Base-by-base conservation (phyloP, 1,140 invertebrate species). In the Leucophenga varia region DNA sequence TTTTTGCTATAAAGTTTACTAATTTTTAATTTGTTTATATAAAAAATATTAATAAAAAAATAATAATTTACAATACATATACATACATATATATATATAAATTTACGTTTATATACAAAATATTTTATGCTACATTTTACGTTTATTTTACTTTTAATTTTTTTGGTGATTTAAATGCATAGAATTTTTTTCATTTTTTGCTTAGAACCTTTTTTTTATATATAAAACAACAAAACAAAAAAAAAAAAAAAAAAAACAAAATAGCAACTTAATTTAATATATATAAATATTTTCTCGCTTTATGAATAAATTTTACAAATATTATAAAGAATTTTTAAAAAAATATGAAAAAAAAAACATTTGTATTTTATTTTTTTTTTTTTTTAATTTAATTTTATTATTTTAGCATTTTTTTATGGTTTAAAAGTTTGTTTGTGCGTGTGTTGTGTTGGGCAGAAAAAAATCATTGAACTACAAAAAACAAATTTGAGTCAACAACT, bases 111-210 rank as follows among this genome's bases (percentile, higher is more conserved):
- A 61, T 48, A 53, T 56, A 63, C 56, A 63, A 61, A 64, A 64
- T 49, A 50, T 56, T 47, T 61, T 65, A 52, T n/a, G n/a, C n/a
- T n/a, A n/a, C n/a, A n/a, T n/a, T n/a, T n/a, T n/a, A n/a, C n/a
- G n/a, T 57, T 57, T 55, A 64, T 58, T 59, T 57, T 58, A 58
- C 56, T 55, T 53, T 59, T n/a, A n/a, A n/a, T n/a, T 64, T 65
- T 64, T 67, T 67, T 63, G 63, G 63, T 67, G 63, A 67, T 67
- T 67, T 67, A 67, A n/a, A 63, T 67, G 59, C 59, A 67, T 67
- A 65, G 63, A 67, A 55, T 51, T 61, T 50, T 50, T 61, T 25
- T 25, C 22, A 6, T 25, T 25, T 10, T 5, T 25, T 10, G 22
- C 52, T 54, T 61, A 52, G 65, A 65, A 65, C 65, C 65, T 65